These are phyloP conservation scores for Archivesica marissinica DNA, from an alignment of 1,140 invertebrate species.

Conservation along the genomic window DNA sequence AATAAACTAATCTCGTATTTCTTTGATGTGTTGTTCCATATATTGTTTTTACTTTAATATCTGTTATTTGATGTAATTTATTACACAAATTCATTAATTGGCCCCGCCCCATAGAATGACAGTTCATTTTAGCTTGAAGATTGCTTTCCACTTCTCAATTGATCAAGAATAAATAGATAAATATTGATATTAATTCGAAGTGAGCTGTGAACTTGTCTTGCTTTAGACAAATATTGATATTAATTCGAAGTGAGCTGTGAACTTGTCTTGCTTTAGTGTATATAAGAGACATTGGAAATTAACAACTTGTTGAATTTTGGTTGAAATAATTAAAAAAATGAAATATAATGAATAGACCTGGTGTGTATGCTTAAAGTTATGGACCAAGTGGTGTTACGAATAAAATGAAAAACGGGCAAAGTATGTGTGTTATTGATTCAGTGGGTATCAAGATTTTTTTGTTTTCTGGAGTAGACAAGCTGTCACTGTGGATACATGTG, in stretches of 20 bases:
- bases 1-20: no score
- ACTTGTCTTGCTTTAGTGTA: no score
- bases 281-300: not conserved
- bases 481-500: slow-evolving; percentile 29
- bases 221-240: not conserved
- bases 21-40: slow-evolving; percentile 9
- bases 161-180: not conserved
- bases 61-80: slow-evolving; percentile 10
- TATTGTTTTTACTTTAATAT: not conserved
- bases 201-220: no score
- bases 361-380: not conserved
- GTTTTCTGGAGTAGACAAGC: not conserved
- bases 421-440: slow-evolving; percentile 10
- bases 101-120: slow-evolving; percentile 13
- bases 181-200: slow-evolving; percentile 18
- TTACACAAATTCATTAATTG: not conserved
- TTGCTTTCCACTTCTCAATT: not conserved
- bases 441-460: slow-evolving; percentile 5
- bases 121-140: not conserved
- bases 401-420: slow-evolving; percentile 3
- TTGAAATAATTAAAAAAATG: not conserved
- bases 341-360: not conserved
- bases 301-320: not conserved
- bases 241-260: not conserved
- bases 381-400: slow-evolving; percentile 4